Evolutionary conservation across 1,140 invertebrate genomes (phyloP).

Genomic region (Atta cephalotes): DNA sequence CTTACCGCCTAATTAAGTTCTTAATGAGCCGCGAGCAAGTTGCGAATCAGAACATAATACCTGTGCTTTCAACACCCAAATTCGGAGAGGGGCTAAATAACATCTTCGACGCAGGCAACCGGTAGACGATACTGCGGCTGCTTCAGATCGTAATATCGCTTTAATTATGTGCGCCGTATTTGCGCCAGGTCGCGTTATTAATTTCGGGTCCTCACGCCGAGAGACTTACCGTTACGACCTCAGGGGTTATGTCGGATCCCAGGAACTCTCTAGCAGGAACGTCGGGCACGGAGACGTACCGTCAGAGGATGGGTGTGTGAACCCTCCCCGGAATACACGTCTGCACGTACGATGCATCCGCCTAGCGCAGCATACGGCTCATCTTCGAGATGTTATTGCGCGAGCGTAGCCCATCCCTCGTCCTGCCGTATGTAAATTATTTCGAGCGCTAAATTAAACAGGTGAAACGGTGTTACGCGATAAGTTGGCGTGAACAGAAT

Average conservation of each 20-base stretch:
- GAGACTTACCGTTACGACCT: constrained; percentile 79
- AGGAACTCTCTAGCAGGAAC: constrained; percentile 50
- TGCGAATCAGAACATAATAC: constrained; percentile 53
- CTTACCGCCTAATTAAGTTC: constrained; percentile 17
- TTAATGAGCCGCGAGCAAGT: constrained; percentile 41
- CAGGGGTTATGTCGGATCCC: constrained; percentile 71
- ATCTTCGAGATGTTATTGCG: constrained; percentile 84
- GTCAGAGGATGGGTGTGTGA: constrained; percentile 15
- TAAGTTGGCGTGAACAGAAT: constrained; percentile 38
- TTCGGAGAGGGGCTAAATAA: constrained; percentile 65
- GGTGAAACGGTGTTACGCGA: constrained; percentile 68
- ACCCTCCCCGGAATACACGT: constrained; percentile 39
- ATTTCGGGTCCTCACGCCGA: constrained; percentile 78
- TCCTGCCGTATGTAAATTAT: constrained; percentile 81
- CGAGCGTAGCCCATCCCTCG: constrained; percentile 56
- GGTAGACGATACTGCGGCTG: constrained; percentile 68
- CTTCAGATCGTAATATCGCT: constrained; percentile 79
- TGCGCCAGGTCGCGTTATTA: constrained; percentile 81
- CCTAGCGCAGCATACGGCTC: constrained; percentile 75
- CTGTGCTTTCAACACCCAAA: constrained; percentile 46
- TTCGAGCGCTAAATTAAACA: constrained; percentile 83
- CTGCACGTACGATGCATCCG: constrained; percentile 69
- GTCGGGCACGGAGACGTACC: constrained; percentile 50
- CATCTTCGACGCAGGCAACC: constrained; percentile 49
- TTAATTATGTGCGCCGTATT: constrained; percentile 82